Evolutionary conservation across 2,113 vertebrate genomes (phyloP).

Genomic region (Centropus bengalensis): DNA sequence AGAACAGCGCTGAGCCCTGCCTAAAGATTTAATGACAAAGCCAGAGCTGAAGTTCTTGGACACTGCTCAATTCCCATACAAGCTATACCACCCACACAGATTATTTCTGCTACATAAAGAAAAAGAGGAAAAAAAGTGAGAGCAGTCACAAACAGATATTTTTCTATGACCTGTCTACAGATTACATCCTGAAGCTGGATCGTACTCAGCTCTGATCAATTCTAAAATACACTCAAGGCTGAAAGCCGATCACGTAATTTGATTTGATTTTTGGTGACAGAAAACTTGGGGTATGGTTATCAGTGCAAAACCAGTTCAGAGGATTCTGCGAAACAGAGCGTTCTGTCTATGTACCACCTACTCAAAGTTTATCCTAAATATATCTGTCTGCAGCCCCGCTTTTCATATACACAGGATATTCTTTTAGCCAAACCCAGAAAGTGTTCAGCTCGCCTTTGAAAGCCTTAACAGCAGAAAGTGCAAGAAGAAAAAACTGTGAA

Average conservation of each 20-base stretch:
- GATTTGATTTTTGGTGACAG: slow-evolving; percentile 9
- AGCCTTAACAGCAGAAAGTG: neutral
- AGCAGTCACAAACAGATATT: neutral
- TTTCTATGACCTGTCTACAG: neutral
- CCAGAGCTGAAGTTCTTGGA: neutral
- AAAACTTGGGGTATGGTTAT: neutral
- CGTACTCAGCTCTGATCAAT: neutral
- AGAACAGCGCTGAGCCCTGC: neutral
- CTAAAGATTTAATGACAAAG: neutral
- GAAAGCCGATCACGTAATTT: neutral
- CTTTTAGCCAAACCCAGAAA: neutral
- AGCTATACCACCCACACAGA: neutral
- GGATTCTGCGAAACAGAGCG: neutral
- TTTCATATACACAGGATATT: neutral
- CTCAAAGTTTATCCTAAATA: neutral
- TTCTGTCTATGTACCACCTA: neutral
- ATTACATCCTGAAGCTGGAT: neutral
- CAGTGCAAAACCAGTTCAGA: neutral
- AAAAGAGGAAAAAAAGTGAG: neutral
- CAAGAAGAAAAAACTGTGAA: slow-evolving; percentile 43
- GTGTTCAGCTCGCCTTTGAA: neutral
- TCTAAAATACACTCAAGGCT: neutral
- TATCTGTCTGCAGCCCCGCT: neutral
- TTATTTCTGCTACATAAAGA: neutral
- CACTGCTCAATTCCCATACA: neutral